These are phyloP conservation scores for Hydropotes inermis DNA, from an alignment of 2,113 vertebrate species.

Conservation along the genomic window DNA sequence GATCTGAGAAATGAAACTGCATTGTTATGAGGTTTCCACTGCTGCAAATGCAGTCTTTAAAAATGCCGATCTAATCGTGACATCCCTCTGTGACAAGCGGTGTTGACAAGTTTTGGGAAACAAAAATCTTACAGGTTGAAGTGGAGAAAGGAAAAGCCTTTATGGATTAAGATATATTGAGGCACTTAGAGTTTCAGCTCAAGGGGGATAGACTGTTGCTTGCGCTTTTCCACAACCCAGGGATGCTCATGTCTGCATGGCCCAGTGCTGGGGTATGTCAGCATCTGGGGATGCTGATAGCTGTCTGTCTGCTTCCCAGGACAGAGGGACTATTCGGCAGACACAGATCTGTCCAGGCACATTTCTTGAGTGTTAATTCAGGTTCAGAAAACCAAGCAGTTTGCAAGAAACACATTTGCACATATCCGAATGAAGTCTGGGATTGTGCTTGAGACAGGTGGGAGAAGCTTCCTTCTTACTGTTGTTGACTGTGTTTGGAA, in stretches of 20 bases:
- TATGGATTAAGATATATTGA: background rate
- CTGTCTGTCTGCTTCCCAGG: background rate
- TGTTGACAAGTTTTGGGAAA: background rate
- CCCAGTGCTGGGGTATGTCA: too few relatives aligned
- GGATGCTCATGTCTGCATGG: background rate
- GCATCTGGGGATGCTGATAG: background rate
- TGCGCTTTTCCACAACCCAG: background rate
- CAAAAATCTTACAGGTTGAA: background rate
- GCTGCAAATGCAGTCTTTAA: background rate
- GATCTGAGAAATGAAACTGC: background rate
- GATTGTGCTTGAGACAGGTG: background rate
- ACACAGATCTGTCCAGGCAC: background rate
- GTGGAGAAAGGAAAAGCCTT: background rate
- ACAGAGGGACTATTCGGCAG: background rate
- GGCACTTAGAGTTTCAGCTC: background rate
- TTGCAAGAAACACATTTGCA: background rate
- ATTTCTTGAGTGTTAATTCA: conserved; percentile 2
- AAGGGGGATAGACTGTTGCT: too few relatives aligned
- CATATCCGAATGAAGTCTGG: background rate
- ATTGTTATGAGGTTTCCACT: too few relatives aligned
- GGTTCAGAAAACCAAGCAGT: background rate
- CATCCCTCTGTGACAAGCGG: background rate
- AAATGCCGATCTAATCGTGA: background rate
- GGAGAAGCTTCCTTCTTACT: background rate
- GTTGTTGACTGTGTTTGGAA: background rate